Conservation (phyloP, 2,797 vertebrate species). For the Poeciliopsis turneri region DNA sequence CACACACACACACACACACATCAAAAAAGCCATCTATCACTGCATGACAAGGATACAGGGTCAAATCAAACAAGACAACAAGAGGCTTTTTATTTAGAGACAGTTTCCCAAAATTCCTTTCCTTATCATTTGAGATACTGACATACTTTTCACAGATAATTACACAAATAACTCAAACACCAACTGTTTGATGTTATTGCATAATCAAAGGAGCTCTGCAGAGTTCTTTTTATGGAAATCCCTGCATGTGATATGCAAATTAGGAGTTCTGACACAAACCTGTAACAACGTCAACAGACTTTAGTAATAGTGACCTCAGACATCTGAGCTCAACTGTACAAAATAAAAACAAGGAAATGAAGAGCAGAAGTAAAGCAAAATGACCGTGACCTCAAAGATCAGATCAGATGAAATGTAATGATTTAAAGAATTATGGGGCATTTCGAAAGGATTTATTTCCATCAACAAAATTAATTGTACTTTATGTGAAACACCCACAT, state of each 20-base stretch:
- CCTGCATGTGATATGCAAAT: constrained; percentile 18
- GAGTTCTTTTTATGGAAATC: constrained; percentile 9
- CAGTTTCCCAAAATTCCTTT: constrained; percentile 54
- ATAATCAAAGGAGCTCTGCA: constrained; percentile 6
- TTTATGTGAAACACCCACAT: neutral
- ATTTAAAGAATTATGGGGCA: neutral
- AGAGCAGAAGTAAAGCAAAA: neutral
- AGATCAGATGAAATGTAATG: constrained; percentile 20
- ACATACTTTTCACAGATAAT: constrained; percentile 52
- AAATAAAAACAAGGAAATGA: neutral
- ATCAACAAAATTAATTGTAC: neutral
- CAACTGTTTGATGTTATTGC: constrained; percentile 29
- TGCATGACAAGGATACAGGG: constrained; percentile 54
- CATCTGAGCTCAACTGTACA: constrained; percentile 7
- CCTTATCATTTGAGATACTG: constrained; percentile 58
- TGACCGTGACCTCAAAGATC: constrained; percentile 30
- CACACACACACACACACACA: constrained; percentile 30
- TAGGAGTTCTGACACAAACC: constrained; percentile 18
- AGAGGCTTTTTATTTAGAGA: constrained; percentile 75
- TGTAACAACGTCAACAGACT: constrained; percentile 13
- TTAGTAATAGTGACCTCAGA: constrained; percentile 2
- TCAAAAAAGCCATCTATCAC: constrained; percentile 72
- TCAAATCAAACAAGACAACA: constrained; percentile 69
- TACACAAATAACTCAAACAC: constrained; percentile 22
- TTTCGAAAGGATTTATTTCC: neutral